Evolutionary conservation across 2,797 vertebrate species (phyloP).

Genomic region (Sarcoramphus papa): DNA sequence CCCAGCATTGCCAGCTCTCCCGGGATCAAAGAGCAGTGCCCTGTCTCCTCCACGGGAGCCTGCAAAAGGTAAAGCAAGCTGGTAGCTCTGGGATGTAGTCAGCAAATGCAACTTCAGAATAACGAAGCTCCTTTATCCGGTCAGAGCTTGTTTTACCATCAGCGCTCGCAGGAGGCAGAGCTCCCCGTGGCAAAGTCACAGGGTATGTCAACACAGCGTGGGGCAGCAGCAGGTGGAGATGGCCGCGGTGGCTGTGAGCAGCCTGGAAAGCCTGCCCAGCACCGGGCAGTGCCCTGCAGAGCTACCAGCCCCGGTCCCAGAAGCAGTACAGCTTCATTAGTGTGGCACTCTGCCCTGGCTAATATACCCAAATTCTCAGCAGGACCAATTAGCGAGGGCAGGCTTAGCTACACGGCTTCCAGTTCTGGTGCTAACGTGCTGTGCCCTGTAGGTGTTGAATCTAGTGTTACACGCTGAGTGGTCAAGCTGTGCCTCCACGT

Average conservation of each 20-base stretch:
- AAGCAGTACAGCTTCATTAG: conserved; percentile 5
- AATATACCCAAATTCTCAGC: not conserved
- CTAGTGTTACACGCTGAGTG: not conserved
- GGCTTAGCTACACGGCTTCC: not conserved
- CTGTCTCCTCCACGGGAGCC: not conserved
- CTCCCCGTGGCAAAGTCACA: rapidly evolving
- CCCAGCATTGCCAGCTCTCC: not conserved
- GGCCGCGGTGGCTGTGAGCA: not conserved
- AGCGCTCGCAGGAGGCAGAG: not conserved
- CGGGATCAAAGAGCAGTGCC: not conserved
- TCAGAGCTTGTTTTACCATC: not conserved
- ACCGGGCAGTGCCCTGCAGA: not conserved
- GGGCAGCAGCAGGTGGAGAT: not conserved
- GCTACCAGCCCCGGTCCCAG: not conserved
- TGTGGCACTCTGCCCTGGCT: not conserved
- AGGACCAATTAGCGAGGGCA: conserved; percentile 8
- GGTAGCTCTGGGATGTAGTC: not conserved
- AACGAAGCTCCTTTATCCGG: not conserved
- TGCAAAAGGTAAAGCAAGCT: not conserved
- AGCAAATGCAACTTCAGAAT: not conserved
- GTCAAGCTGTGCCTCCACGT: not conserved
- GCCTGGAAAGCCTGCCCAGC: not conserved
- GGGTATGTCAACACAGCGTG: rapidly evolving
- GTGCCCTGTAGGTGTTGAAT: not conserved
- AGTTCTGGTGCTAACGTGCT: not conserved